Base-by-base conservation (phyloP, 2,113 vertebrate genomes). In the Rhinoptilus africanus region DNA sequence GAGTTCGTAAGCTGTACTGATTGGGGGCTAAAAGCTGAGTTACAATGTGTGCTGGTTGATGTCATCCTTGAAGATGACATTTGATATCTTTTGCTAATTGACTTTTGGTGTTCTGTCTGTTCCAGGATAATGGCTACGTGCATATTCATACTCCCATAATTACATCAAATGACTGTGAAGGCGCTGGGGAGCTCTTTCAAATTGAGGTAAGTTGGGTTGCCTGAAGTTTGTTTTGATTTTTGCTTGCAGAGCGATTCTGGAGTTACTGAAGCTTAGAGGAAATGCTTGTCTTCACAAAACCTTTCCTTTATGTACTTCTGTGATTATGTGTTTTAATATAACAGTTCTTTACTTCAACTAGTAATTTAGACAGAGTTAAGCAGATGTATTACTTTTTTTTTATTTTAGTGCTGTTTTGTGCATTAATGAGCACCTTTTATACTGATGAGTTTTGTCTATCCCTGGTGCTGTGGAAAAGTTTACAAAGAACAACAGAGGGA, bases 151-250 rank as follows among this genome's bases (percentile, higher is more conserved):
- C 99, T 17, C 99, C 99, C 22, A 56, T 99, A 73, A 99, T 99
- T 97, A 99, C 99, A n/a, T 99, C 99, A 53, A 99, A 99, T 85
- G 99, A 99, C 96, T 99, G 99, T 73, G 99, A 99, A 96, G 99
- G 99, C 15, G 99, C 99, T 37, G 99, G 99, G 14, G 99, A 99
- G 26, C 98, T 99, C 48, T 99, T 99, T 95, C 98, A 99, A 69
- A 95, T 99, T 28, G 97, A 98, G 97, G 99, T 99, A 97, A 98
- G 98, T 92, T 95, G 17, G 3, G 4, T 43, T 85, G 43, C 4
- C 1, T 56, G 7, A 86, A 47, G 30, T 68, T 78, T 77, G 23
- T 27, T 88, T 66, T 3, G 3, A 10, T 47, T 68, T 77, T 60
- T 89, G 26, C 60, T 77, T 75, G 18, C 53, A 77, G 72, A 95